A percentile compares a stretch with the other conserved stretches of the same genome.
These are phyloP conservation scores for Oophaga pumilio DNA, from an alignment of 2,113 vertebrate species.

Conservation along the genomic window DNA sequence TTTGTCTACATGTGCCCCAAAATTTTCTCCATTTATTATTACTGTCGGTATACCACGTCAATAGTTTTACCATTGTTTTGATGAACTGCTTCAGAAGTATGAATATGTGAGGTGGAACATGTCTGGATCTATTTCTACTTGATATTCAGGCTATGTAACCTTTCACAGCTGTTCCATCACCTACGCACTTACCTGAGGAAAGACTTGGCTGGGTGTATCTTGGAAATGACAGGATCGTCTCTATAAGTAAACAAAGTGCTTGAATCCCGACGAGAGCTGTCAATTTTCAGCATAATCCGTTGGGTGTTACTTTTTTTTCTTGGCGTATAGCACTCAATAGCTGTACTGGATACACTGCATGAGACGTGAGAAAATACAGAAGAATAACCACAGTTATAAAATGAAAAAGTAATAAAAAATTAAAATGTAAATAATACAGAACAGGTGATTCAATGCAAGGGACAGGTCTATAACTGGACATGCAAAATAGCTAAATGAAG, in stretches of 20 bases:
- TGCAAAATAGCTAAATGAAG: too few relatives aligned
- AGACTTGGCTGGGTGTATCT: constrained; percentile 88
- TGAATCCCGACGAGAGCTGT: constrained; percentile 74
- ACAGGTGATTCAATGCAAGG: background rate
- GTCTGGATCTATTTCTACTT: background rate
- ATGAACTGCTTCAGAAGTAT: background rate
- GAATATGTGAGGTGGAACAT: background rate
- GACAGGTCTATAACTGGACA: background rate
- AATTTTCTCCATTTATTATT: too few relatives aligned
- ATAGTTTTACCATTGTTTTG: background rate
- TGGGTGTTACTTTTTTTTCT: constrained; percentile 71
- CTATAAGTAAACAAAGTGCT: constrained; percentile 81
- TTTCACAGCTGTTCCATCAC: background rate
- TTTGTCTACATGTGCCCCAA: too few relatives aligned
- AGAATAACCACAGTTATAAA: background rate
- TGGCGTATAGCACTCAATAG: constrained; percentile 86
- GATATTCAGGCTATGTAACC: background rate
- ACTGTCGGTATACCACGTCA: too few relatives aligned
- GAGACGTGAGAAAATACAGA: constrained; percentile 9
- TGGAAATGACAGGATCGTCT: constrained; percentile 85
- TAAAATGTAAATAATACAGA: background rate
- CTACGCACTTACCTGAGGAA: constrained; percentile 85
- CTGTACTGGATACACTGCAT: constrained; percentile 65
- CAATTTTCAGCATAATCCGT: constrained; percentile 80
- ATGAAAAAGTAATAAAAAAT: background rate